Evolutionary conservation across 2,113 vertebrate genomes (phyloP), one percentile per base, ranked within the genome.

Genomic region (Anhinga anhinga): DNA sequence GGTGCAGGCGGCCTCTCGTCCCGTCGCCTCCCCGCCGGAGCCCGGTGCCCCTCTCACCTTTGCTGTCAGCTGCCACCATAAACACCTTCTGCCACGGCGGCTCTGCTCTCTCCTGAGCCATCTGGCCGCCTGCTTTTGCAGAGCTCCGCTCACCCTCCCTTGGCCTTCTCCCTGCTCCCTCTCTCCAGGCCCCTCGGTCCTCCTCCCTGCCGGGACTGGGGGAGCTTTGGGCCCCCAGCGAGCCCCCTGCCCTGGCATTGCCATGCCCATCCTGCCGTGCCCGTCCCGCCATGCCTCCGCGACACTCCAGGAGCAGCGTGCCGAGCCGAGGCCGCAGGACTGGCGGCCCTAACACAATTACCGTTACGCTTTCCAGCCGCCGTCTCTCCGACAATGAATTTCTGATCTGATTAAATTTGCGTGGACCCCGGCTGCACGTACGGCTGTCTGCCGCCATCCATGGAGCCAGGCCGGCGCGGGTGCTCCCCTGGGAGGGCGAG

Each of bases 361-460:
- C 62, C 5, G 2, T 59, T 82, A 67, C 87, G 11, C 78, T 93
- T 53, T 5, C 90, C 95, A 94, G 96, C 94, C 86, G 42, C 36
- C 9, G 5, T n/a, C 93, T 94, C 89, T 59, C 83, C 11, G 12
- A 5, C 69, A 0, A 76, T 44, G 77, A 72, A 92, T 89, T 95
- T 89, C 77, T 79, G 81, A 76, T 55, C 81, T 96, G 96, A 97
- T 96, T 96, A 0, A n/a, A 96, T 97, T 96, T 96, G 87, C 1
- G 5, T 0, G 4, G 90, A 15, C 52, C 90, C 47, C 13, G 27
- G 52, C 77, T 7, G 7, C 5, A 5, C 40, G 18, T 23, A 38
- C 32, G 69, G 67, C 89, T 26, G 88, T 44, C 95, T 84, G 95
- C 81, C 52, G 87, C 93, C 91, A 34, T 30, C 61, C 82, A 30